Conservation (phyloP, 2,113 vertebrate genomes). For the Myotis brandtii region DNA sequence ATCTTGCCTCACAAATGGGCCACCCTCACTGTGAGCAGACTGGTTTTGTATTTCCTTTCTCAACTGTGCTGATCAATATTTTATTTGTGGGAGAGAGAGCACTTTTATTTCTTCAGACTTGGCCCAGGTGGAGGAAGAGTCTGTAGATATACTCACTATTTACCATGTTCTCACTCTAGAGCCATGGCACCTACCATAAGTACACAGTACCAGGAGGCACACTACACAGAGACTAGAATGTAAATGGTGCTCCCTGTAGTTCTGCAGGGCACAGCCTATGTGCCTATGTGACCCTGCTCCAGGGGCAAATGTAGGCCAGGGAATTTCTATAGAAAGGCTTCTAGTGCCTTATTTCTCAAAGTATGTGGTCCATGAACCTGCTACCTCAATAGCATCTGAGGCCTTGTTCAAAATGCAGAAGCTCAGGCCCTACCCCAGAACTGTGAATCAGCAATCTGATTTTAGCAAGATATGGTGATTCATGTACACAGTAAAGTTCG, state of each 20-base stretch:
- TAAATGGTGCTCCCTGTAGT: background rate
- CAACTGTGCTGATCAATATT: slow-evolving; percentile 67
- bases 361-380: background rate
- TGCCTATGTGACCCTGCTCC: too few relatives aligned
- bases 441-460: background rate
- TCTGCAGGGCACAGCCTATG: background rate
- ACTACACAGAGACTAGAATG: background rate
- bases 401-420: background rate
- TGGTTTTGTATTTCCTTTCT: slow-evolving; percentile 60
- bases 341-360: background rate
- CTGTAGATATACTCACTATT: background rate
- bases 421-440: background rate
- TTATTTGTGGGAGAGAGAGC: slow-evolving; percentile 26
- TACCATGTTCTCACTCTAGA: background rate
- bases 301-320: background rate
- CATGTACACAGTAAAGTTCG: background rate
- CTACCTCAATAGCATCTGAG: background rate
- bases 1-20: slow-evolving; percentile 75
- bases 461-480: slow-evolving; percentile 26
- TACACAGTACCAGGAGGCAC: background rate
- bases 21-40: slow-evolving; percentile 64
- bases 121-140: background rate
- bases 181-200: background rate
- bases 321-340: background rate
- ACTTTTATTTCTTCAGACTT: slow-evolving; percentile 40